phyloP scores from a whole-genome alignment of 2,797 vertebrate genomes.

The Anableps anableps region DNA sequence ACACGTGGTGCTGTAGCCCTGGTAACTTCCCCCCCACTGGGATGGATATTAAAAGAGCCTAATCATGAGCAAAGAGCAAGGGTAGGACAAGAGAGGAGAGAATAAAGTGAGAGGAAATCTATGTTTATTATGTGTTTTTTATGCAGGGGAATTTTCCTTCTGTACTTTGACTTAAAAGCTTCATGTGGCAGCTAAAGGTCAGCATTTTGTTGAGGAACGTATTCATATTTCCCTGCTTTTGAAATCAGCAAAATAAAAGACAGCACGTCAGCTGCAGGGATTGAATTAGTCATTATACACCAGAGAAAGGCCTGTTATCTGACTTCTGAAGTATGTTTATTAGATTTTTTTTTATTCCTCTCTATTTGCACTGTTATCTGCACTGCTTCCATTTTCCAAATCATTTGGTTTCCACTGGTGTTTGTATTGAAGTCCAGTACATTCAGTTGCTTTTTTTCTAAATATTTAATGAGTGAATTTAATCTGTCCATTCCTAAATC shows the following conservation, averaged over 20 bases:
- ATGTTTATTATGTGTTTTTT: slow-evolving; percentile 43
- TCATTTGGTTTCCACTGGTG: slow-evolving; percentile 17
- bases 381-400: slow-evolving; percentile 8
- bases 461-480: slow-evolving; percentile 18
- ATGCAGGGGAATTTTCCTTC: slow-evolving; percentile 35
- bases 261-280: slow-evolving; percentile 34
- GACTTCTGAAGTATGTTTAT: slow-evolving; percentile 27
- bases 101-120: slow-evolving; percentile 29
- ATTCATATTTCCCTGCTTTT: slow-evolving; percentile 39
- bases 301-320: slow-evolving; percentile 35
- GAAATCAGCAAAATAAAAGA: slow-evolving; percentile 44
- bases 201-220: slow-evolving; percentile 30
- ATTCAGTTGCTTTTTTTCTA: slow-evolving; percentile 16
- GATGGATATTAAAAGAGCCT: slow-evolving; percentile 86
- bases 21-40: slow-evolving; percentile 71
- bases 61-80: slow-evolving; percentile 68
- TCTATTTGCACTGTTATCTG: slow-evolving; percentile 17
- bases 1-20: slow-evolving; percentile 76
- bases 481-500: slow-evolving; percentile 12
- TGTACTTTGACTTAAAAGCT: slow-evolving; percentile 44
- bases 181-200: slow-evolving; percentile 29
- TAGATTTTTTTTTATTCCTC: not conserved
- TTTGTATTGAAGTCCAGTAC: slow-evolving; percentile 12
- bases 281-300: slow-evolving; percentile 28
- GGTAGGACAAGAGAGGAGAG: slow-evolving; percentile 26